Base-by-base conservation (phyloP, 2,797 vertebrate species). In the Eutrigla gurnardus region DNA sequence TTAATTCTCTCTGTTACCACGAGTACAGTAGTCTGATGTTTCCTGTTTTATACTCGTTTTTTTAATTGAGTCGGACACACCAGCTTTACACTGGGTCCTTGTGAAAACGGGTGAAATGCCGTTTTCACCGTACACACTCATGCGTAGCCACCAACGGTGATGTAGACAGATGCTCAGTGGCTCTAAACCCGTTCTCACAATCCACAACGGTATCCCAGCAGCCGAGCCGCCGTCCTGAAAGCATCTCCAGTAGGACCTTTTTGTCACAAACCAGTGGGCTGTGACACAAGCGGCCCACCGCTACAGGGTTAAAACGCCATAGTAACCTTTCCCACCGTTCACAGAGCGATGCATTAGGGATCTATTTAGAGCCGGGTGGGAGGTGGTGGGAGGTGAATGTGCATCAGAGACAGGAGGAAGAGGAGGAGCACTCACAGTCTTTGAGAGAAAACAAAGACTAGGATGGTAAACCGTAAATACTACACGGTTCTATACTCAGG, bases 301-400 rank as follows among this genome's bases (percentile, higher is more conserved):
- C 78, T 85, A 49, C 65, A 35, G 78, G 87, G 89, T 86, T 90
- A 83, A 87, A 92, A 86, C 70, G 77, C 80, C 79, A 66, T 54
- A 73, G 68, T 81, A 88, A 91, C 89, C 90, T 90, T 88, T 86
- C 35, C 25, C 9, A 82, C 66, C 73, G 78, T 70, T 81, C 75
- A 68, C 76, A 74, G 78, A 87, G 82, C 81, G 77, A 89, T 46
- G 85, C 81, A 84, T 91, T 78, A 83, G 69, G 78, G 78, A 82
- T 81, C 81, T 88, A 88, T 91, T 91, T 82, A 83, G 78, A 86
- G 85, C 70, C 50, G 37, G 42, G 64, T 74, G 66, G 76, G 86
- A 79, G 75, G 76, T 40, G 55, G 75, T 65, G 70, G 77, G 78
- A 71, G 81, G 50, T 25, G 25, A 25, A 25, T 25, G 25, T 25